Base-by-base conservation (phyloP, 2,113 vertebrate genomes). In the Thunnus thynnus region DNA sequence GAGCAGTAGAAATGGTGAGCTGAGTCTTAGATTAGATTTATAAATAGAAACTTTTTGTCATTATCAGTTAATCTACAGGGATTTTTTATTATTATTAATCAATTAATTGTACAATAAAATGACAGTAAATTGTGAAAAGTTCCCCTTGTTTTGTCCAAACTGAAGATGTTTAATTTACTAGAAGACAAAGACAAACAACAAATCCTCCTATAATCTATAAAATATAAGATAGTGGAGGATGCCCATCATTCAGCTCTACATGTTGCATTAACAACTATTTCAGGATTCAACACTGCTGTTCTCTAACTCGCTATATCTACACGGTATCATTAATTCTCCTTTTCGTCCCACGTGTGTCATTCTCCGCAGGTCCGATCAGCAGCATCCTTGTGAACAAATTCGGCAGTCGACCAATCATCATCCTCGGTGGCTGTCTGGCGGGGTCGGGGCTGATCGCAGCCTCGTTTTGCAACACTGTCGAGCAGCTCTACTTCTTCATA, bases 371-470 rank as follows among this genome's bases (percentile, higher is more conserved):
- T 90, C 98, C 98, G 44, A 92, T 99, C 94, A 99, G 98, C 96
- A 99, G 98, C 84, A 89, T 99, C 92, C 93, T 99, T 44, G 98
- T 99, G 80, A 99, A 99, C 88, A 96, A 94, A 32, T 99, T 94
- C 0, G 98, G 98, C 82, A 99, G 98, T 70, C 95, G 98, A 64
- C 97, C 97, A 0, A 93, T 99, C 89, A 96, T 99, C 89, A 96
- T 99, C 0, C 0, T 65, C 0, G 98, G 98, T 0, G 97, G 98
- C 4, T 94, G 95, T 71, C 93, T 99, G 78, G 91, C 97, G 0
- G 96, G 97, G 0, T 89, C 91, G 0, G 98, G 98, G 0, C 77
- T 99, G 84, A 87, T 99, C 0, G 91, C 93, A 0, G 96, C 98
- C 16, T 99, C 98, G 8, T 99, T 99, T 93, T 99, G 97, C 88